Base-by-base conservation (phyloP, 2,113 vertebrate species). In the Malurus cyaneus region DNA sequence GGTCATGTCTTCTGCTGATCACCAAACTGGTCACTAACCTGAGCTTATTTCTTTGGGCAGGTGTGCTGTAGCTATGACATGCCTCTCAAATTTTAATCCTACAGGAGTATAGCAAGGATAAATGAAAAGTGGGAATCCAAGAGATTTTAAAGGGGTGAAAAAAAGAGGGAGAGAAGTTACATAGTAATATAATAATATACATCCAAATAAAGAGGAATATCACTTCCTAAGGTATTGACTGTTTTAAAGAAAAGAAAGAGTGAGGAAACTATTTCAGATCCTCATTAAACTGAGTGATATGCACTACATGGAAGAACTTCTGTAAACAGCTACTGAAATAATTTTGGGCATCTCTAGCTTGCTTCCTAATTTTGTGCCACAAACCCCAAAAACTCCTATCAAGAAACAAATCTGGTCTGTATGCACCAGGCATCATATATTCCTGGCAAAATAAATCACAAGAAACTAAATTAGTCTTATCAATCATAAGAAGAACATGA, bases 371-470 rank as follows among this genome's bases (percentile, higher is more conserved):
- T 59, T 81, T 56, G 71, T 41, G 19, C 31, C 29, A n/a, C 14
- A 44, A 80, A 44, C 3, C 0, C 1, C 3, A 18, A 47, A 64
- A 34, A 8, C 4, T 9, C n/a, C 21, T 31, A 47, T 26, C 13
- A 54, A 52, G n/a, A 82, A 92, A 42, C 32, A 66, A 20, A 71
- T 61, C 10, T 57, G 24, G 26, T 85, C 29, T 54, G 3, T 23
- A 81, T 21, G n/a, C 1, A 11, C 20, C n/a, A 70, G 49, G 11
- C 14, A 56, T 46, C 32, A 21, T 59, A 56, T 41, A 86, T 6
- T 39, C 41, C 59, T 54, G 54, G 36, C 14, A 57, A 90, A 92
- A 71, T 24, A 86, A 52, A 77, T 32, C 20, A 54, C 29, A 83
- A 49, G 21, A 88, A 92, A 86, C 3, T 12, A 64, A 80, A 66